Conservation (phyloP, 1,140 invertebrate species). For the Drosophila equinoxialis region DNA sequence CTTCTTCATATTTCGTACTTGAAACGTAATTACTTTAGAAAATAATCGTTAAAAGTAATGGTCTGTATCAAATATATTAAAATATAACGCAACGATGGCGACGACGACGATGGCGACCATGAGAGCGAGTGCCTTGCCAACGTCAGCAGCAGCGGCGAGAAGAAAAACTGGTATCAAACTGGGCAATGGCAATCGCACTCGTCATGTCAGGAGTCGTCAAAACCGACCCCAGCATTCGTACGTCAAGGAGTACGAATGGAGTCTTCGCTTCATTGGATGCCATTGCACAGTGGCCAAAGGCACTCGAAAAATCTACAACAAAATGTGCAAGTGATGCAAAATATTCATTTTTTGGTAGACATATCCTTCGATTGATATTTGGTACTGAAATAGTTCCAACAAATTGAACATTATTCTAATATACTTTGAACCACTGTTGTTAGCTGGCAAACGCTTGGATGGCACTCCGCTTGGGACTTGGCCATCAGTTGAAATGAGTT, state of each 20-base stretch:
- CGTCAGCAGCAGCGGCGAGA: conserved; percentile 30
- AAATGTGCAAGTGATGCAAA: too few species aligned
- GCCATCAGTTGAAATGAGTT: conserved; percentile 77
- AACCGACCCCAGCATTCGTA: conserved; percentile 55
- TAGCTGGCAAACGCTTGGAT: conserved; percentile 21
- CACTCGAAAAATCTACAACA: background rate
- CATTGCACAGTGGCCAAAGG: conserved; percentile 32
- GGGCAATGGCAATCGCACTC: conserved; percentile 71
- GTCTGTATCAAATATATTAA: conserved; percentile 83
- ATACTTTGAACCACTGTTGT: conserved; percentile 13
- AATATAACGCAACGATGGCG: conserved; percentile 72
- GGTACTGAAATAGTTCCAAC: too few species aligned
- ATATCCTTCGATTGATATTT: too few species aligned
- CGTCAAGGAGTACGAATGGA: conserved; percentile 49
- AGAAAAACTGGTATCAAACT: conserved; percentile 32
- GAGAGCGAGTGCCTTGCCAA: conserved; percentile 31
- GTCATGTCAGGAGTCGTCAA: conserved; percentile 80
- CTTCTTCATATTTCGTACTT: conserved; percentile 82
- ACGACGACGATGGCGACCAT: conserved; percentile 44
- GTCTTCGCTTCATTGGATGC: conserved; percentile 62
- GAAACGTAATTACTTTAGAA: conserved; percentile 83
- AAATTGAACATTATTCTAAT: background rate
- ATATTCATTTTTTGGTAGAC: background rate
- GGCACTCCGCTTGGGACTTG: conserved; percentile 48
- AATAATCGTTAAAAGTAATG: conserved; percentile 83